These are phyloP conservation scores for Caenorhabditis uteleia DNA, from an alignment of 2,888 invertebrate genomes.

Conservation along the genomic window DNA sequence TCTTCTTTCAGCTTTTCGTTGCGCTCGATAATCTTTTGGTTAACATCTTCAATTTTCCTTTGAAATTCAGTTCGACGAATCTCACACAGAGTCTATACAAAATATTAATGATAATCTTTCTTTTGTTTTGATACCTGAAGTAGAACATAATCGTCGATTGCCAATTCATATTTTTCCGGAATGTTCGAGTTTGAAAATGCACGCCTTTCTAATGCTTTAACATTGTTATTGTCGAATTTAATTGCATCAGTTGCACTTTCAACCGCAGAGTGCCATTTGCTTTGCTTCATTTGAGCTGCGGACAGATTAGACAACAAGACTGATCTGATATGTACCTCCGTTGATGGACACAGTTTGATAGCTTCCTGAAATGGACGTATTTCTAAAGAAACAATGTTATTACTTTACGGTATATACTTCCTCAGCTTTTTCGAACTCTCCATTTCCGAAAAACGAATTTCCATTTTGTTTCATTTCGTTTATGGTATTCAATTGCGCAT, in stretches of 20 bases:
- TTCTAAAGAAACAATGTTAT: too few relatives aligned
- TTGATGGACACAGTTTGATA: conserved; percentile 19
- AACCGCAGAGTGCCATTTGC: conserved; percentile 46
- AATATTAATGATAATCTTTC: neutral
- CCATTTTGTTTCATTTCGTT: conserved; percentile 45
- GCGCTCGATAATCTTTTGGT: conserved; percentile 25
- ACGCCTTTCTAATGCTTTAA: conserved; percentile 47
- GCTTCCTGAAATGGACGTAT: conserved; percentile 40
- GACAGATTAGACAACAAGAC: conserved; percentile 49
- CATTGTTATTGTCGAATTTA: conserved; percentile 31
- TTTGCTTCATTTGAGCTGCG: conserved; percentile 50
- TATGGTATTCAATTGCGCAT: conserved; percentile 7
- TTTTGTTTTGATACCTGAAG: too few relatives aligned
- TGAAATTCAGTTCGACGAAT: conserved; percentile 15
- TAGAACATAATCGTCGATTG: conserved; percentile 47
- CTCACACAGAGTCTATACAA: neutral
- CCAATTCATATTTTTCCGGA: conserved; percentile 40
- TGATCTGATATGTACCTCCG: conserved; percentile 5
- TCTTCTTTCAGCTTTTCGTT: conserved; percentile 61
- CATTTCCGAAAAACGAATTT: conserved; percentile 50
- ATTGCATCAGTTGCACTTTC: conserved; percentile 43
- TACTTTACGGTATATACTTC: conserved; percentile 23
- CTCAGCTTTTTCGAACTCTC: conserved; percentile 47
- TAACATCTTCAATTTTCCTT: conserved; percentile 29
- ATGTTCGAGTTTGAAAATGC: conserved; percentile 44